Evolutionary conservation across 2,888 invertebrate genomes (phyloP), one percentile per base, ranked within the genome.

Genomic region (Scaptomyza tumidula): DNA sequence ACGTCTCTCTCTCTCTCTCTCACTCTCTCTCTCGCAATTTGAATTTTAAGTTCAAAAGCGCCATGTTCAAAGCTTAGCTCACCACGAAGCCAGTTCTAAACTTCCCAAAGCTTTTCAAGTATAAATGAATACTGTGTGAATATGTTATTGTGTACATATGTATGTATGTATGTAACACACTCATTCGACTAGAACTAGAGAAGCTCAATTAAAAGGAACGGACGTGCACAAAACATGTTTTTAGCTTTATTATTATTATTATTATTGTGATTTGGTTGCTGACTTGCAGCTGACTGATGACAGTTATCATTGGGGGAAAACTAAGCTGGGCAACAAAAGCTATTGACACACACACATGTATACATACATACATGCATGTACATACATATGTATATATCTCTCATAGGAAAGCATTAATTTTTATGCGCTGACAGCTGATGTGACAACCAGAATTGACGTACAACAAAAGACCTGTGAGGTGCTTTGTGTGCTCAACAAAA

Each of bases 41-140:
- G 61, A 64, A 73, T 74, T 71, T 76, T 71, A 88, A 86, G 78
- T 88, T 73, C 73, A 78, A 78, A 74, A 75, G 68, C 77, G 72
- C 67, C 70, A 62, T 64, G 52, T 41, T 43, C 72, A 76, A 83
- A 80, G 64, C 83, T 64, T n/a, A 58, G 75, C 62, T 69, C 54
- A 41, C 27, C 39, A 31, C 14, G 16, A 56, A 58, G 45, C 53
- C 41, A 54, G 52, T 70, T 52, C 39, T 43, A 37, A 61, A 57
- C 62, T 68, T 57, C 56, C 45, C 46, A 27, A 14, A 39, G 41
- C 35, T 24, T 56, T 53, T 0, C 24, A 24, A 24, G 45, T 14
- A 57, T 19, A 60, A 41, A 55, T 31, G 50, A 11, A 10, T 31
- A 6, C 13, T 31, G 0, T 16, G 3, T 10, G 33, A 1, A 33